A percentile compares a stretch with the other conserved stretches of the same genome.
Evolutionary conservation across 2,113 vertebrate species (phyloP).

Genomic region (Thamnaconus septentrionalis): DNA sequence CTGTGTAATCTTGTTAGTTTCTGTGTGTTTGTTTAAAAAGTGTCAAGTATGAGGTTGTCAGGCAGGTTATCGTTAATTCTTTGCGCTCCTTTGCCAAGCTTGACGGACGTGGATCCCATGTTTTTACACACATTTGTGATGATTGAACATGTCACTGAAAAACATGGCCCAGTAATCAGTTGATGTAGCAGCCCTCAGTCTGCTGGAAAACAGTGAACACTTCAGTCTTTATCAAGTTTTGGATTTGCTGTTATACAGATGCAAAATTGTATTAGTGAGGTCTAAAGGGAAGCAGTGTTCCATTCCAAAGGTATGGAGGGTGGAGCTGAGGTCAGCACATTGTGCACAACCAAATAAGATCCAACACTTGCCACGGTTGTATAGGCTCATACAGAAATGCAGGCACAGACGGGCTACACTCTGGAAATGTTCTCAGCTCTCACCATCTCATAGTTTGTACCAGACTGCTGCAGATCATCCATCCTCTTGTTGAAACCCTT

Average conservation of each 20-base stretch:
- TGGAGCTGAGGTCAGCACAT: conserved; percentile 1
- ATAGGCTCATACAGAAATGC: background rate
- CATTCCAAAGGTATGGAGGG: background rate
- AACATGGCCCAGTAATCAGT: background rate
- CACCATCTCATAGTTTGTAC: background rate
- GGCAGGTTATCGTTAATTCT: conserved; percentile 3
- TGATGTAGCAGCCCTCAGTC: no score
- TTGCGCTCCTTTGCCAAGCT: background rate
- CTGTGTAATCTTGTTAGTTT: conserved; percentile 24
- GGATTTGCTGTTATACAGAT: background rate
- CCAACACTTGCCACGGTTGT: background rate
- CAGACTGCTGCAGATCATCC: background rate
- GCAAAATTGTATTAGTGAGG: background rate
- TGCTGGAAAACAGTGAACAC: no score
- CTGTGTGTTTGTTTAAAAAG: conserved; percentile 33
- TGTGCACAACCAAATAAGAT: background rate
- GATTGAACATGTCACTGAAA: background rate
- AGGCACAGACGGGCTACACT: no score
- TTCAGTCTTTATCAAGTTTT: no score
- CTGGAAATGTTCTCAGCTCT: background rate
- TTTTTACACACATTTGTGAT: background rate
- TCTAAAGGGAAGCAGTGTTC: no score
- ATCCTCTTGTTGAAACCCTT: background rate
- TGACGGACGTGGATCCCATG: background rate
- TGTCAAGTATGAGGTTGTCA: conserved; percentile 37